A percentile compares a stretch with the other conserved stretches of the same genome.
Conservation (phyloP, 2,113 vertebrate species). For the Tautogolabrus adspersus region DNA sequence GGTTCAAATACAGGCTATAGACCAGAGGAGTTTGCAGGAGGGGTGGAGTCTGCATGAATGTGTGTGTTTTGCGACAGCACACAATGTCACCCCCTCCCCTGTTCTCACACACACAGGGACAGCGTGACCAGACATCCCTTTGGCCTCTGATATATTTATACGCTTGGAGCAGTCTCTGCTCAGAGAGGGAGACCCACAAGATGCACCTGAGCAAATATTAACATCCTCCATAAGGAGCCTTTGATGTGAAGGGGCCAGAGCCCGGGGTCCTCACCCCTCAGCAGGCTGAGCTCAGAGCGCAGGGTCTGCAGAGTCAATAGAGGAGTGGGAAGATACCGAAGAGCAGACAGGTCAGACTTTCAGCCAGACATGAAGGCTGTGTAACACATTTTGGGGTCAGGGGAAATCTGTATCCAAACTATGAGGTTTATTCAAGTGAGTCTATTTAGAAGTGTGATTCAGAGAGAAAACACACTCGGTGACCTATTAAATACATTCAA, state of each 20-base stretch:
- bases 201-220: slow-evolving; percentile 85
- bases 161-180: slow-evolving; percentile 67
- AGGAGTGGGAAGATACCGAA: slow-evolving; percentile 59
- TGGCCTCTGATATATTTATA: slow-evolving; percentile 80
- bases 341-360: slow-evolving; percentile 65
- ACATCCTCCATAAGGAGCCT: slow-evolving; percentile 81
- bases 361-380: slow-evolving; percentile 47
- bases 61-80: slow-evolving; percentile 49
- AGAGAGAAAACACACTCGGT: background rate
- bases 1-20: slow-evolving; percentile 67
- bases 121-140: slow-evolving; percentile 75
- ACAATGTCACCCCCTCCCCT: slow-evolving; percentile 51
- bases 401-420: slow-evolving; percentile 39
- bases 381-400: slow-evolving; percentile 26
- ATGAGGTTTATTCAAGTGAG: background rate
- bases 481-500: slow-evolving; percentile 7
- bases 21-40: slow-evolving; percentile 36
- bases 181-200: slow-evolving; percentile 72
- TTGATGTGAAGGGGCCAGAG: slow-evolving; percentile 77
- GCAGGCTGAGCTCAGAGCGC: slow-evolving; percentile 42
- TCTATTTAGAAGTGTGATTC: slow-evolving; percentile 23
- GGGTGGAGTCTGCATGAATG: slow-evolving; percentile 30
- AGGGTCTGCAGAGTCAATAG: slow-evolving; percentile 63
- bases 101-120: slow-evolving; percentile 69
- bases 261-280: slow-evolving; percentile 71